Evolutionary conservation across 1,140 invertebrate species (phyloP).

Genomic region (Andricus grossulariae): DNA sequence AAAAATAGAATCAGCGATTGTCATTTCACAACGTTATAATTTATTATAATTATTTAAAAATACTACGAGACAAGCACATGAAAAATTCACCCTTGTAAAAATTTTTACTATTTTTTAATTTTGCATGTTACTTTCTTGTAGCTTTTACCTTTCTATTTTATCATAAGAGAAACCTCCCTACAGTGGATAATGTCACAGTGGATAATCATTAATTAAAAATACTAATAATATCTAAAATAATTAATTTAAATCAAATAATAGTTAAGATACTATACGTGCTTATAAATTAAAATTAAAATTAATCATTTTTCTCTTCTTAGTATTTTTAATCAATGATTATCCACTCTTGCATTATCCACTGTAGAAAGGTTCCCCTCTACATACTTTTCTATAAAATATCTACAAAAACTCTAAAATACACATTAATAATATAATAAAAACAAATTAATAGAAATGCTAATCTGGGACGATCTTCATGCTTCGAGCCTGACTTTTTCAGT

Average conservation of each 20-base stretch:
- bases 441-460: slow-evolving; percentile 46
- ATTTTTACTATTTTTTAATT: slow-evolving; percentile 18
- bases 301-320: no score
- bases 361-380: background rate
- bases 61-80: background rate
- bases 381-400: slow-evolving; percentile 37
- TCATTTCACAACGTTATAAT: no score
- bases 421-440: slow-evolving; percentile 32
- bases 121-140: slow-evolving; percentile 32
- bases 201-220: background rate
- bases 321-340: no score
- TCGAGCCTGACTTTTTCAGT: slow-evolving; percentile 54
- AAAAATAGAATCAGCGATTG: no score
- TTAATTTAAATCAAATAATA: no score
- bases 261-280: background rate
- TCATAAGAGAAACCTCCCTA: no score
- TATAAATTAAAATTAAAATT: no score
- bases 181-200: no score
- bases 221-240: slow-evolving; percentile 29
- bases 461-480: slow-evolving; percentile 71
- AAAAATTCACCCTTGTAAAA: slow-evolving; percentile 10
- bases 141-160: background rate
- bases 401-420: background rate
- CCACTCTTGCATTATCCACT: no score
- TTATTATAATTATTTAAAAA: no score